phyloP scores from a whole-genome alignment of 2,113 vertebrate genomes.

The Caranx ignobilis region DNA sequence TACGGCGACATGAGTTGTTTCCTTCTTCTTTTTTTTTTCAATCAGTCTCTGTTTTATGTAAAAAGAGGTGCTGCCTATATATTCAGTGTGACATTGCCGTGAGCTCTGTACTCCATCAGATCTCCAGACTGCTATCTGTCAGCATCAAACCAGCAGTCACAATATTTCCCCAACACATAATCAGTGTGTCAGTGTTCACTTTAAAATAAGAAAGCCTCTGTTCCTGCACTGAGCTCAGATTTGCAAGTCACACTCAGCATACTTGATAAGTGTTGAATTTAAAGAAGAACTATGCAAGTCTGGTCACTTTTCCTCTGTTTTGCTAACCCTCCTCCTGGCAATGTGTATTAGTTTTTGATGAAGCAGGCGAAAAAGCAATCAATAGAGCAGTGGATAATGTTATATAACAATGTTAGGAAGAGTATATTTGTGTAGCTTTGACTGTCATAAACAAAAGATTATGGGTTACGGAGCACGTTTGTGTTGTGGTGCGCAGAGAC shows the following conservation, averaged over 20 bases:
- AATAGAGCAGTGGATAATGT: too few species aligned
- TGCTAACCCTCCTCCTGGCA: too few species aligned
- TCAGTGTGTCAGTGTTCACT: slow-evolving; percentile 6
- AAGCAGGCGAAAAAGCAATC: too few species aligned
- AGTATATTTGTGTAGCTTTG: too few species aligned
- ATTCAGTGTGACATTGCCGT: slow-evolving; percentile 26
- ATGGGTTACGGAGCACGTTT: too few species aligned
- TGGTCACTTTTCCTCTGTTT: too few species aligned
- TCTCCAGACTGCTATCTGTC: slow-evolving; percentile 31
- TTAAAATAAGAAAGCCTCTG: background rate
- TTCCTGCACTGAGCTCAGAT: background rate
- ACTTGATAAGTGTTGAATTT: background rate
- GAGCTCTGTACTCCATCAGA: slow-evolving; percentile 18
- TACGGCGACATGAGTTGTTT: background rate
- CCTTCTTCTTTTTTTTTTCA: background rate
- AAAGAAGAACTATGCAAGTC: background rate
- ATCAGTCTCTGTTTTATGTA: slow-evolving; percentile 1
- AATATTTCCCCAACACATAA: slow-evolving; percentile 22
- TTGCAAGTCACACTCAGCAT: background rate
- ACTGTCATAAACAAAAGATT: too few species aligned
- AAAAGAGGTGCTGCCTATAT: background rate
- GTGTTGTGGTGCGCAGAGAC: too few species aligned
- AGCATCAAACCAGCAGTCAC: slow-evolving; percentile 50
- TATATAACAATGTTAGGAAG: too few species aligned
- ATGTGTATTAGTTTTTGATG: too few species aligned